A percentile compares a stretch with the other conserved stretches of the same genome.
These are phyloP conservation scores for Zosterops pallidus DNA, from an alignment of 2,113 vertebrate species.

Conservation along the genomic window DNA sequence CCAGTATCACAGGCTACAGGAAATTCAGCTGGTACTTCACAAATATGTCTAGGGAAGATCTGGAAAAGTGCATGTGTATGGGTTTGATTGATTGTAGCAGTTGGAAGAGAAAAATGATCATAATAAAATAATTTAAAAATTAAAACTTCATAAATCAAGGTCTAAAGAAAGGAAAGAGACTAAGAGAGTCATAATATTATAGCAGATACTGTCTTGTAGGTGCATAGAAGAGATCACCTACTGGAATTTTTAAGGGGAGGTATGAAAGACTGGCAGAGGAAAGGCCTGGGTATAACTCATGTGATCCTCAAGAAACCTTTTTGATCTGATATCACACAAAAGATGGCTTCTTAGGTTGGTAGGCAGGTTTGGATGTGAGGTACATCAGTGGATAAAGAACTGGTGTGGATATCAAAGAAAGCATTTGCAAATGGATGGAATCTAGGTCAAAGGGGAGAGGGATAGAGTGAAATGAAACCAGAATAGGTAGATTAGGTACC, in stretches of 20 bases:
- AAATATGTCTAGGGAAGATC: background rate
- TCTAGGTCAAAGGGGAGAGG: conserved; percentile 11
- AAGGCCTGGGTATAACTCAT: background rate
- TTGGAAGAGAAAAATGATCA: background rate
- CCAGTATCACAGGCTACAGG: background rate
- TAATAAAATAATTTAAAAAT: background rate
- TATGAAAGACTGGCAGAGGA: background rate
- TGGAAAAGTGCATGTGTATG: background rate
- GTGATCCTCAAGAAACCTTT: conserved; percentile 31
- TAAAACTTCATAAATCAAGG: background rate
- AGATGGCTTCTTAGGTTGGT: conserved; percentile 3
- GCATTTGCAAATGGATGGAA: background rate
- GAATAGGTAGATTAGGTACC: background rate
- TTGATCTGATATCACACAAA: background rate
- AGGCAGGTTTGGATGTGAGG: background rate
- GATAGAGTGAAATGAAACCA: conserved; percentile 3
- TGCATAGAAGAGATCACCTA: background rate
- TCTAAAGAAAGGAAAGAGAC: background rate
- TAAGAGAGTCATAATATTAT: background rate
- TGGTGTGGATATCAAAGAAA: background rate
- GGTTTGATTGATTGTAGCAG: background rate
- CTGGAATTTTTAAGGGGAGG: conserved; percentile 9
- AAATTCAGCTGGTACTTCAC: background rate
- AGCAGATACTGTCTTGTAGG: background rate
- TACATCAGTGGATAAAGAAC: background rate